Evolutionary conservation across 1,140 invertebrate species (phyloP), one percentile per base, ranked within the genome.

Genomic region (Penaeus chinensis): DNA sequence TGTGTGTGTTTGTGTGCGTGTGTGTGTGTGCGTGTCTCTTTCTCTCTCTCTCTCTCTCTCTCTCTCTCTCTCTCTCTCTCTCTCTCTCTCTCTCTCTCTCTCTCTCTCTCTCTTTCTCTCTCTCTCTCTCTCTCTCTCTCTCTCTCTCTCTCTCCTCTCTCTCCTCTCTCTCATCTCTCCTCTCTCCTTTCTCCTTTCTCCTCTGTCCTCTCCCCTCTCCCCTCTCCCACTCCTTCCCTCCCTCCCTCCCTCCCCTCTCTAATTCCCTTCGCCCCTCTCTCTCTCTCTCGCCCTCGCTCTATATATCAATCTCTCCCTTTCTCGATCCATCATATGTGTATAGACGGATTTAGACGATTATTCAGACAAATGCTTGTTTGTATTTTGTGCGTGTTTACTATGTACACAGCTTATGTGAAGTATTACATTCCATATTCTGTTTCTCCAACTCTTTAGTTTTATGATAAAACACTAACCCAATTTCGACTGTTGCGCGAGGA

Each of bases 181-280:
- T 13, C 37, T 20, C 60, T 61, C 16, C 54, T 16, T 10, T 77
- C n/a, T 22, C 7, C 32, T 8, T 3, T 32, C 16, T 47, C 37
- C 32, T 60, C 7, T 3, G 0, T 19, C 37, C 47, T 60, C 3
- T 24, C 77, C 16, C n/a, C 37, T 13, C 77, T 18, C 7, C 37
- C 77, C 32, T 37, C 32, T 77, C 74, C 42, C 74, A 47, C 32
- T 37, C 32, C 24, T n/a, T 77, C 74, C 42, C 74, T 77, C 74
- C 24, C 32, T 37, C 32, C 24, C 74, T 37, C 74, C 42, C 13
- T 37, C 32, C 24, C 13, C 71, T 76, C 71, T 32, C 24, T 32
- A 0, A 0, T 11, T 76, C 24, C 37, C 71, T 16, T 22, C 22
- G 3, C 11, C 71, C 37, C 71, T 76, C 71, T 32, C 24, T 16